Evolutionary conservation across 2,113 vertebrate genomes (phyloP).

Genomic region (Sceloporus tristichus): DNA sequence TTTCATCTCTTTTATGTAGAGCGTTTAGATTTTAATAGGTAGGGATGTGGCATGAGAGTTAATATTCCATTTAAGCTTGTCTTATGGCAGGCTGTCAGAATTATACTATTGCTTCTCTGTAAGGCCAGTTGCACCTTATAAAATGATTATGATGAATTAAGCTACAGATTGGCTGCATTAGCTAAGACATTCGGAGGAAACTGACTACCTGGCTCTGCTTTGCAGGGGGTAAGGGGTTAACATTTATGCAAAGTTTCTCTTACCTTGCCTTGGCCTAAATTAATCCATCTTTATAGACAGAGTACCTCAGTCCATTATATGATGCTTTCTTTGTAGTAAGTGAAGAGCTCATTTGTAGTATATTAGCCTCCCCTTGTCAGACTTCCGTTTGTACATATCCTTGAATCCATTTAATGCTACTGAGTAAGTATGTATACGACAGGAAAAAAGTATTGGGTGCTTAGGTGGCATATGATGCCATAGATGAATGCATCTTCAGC

Average conservation of each 20-base stretch:
- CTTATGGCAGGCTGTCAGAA: slow-evolving; percentile 50
- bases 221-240: slow-evolving; percentile 12
- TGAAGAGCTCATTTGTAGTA: slow-evolving; percentile 37
- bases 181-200: slow-evolving; percentile 39
- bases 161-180: slow-evolving; percentile 27
- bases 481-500: no score
- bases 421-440: slow-evolving; percentile 23
- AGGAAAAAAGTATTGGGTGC: slow-evolving; percentile 50
- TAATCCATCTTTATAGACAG: slow-evolving; percentile 25
- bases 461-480: slow-evolving; percentile 32
- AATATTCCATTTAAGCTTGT: slow-evolving; percentile 46
- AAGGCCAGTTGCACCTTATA: slow-evolving; percentile 48
- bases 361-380: slow-evolving; percentile 48
- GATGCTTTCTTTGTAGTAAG: slow-evolving; percentile 53
- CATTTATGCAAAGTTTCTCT: slow-evolving; percentile 22
- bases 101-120: slow-evolving; percentile 45
- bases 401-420: slow-evolving; percentile 45
- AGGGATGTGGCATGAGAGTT: slow-evolving; percentile 19
- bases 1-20: slow-evolving; percentile 55
- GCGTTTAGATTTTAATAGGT: not conserved
- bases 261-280: slow-evolving; percentile 33
- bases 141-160: slow-evolving; percentile 64
- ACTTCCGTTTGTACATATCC: slow-evolving; percentile 43
- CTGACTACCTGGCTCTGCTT: slow-evolving; percentile 25
- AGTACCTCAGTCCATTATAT: slow-evolving; percentile 36